Conservation (phyloP, 23 tunicate genomes). For the Oikopleura vanhoeffeni region DNA sequence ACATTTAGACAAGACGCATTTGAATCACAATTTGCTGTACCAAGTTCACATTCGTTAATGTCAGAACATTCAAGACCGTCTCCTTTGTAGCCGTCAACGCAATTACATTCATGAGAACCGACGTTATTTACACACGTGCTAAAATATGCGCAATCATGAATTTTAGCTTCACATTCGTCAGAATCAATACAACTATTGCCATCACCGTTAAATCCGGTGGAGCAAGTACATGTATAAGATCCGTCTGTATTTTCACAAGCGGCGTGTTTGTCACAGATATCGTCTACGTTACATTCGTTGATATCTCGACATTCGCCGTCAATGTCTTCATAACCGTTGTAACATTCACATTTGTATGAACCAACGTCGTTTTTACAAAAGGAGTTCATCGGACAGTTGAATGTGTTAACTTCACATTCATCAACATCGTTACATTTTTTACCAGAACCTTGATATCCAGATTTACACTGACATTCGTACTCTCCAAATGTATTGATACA, state of each 20-base stretch:
- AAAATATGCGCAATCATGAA: not conserved
- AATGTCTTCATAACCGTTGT: not conserved
- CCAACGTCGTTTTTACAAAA: slow-evolving; percentile 3
- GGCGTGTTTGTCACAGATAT: too few relatives aligned
- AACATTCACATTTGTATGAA: slow-evolving; percentile 4
- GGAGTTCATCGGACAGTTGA: not conserved
- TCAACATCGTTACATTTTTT: slow-evolving; percentile 4
- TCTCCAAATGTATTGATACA: not conserved
- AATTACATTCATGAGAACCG: not conserved
- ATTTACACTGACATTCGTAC: slow-evolving; percentile 13
- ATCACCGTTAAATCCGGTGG: too few relatives aligned
- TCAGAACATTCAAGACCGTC: not conserved
- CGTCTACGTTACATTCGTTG: not conserved
- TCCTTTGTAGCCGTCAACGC: not conserved
- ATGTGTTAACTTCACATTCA: slow-evolving; percentile 16
- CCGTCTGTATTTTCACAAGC: too few relatives aligned
- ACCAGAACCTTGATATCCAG: slow-evolving; percentile 19
- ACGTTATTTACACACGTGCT: not conserved
- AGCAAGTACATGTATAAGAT: too few relatives aligned
- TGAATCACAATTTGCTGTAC: not conserved
- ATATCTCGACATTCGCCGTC: not conserved
- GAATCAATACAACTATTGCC: too few relatives aligned
- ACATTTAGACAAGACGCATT: not conserved
- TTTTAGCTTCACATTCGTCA: too few relatives aligned
- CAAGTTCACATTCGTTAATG: not conserved